Base-by-base conservation (phyloP, 2,888 invertebrate species). In the Ichneumon xanthorius region DNA sequence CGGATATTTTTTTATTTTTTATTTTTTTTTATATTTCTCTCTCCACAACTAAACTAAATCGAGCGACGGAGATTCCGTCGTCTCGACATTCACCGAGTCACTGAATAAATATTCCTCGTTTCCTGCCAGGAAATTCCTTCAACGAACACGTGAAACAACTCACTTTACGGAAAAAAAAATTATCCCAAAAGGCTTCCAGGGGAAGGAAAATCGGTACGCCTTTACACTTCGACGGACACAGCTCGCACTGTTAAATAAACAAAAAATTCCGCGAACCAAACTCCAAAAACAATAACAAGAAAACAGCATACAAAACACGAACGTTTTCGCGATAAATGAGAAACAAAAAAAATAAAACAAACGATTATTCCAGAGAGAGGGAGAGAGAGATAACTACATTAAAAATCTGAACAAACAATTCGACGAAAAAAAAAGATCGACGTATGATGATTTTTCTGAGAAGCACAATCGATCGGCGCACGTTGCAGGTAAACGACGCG, bases 21-120 rank as follows among this genome's bases (percentile, higher is more conserved):
- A 19, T 55, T 9, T 40, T 9, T 45, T 45, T 45, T 45, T 4
- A 4, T 16, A 48, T 48, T 48, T 48, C 16, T 48, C 11, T 40
- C 45, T 48, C 14, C 16, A 5, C 4, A 53, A 73, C 14, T 65
- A 45, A 70, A 40, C 73, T 55, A 68, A 68, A 78, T 33, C 61
- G 70, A 70, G 58, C 48, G 61, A 75, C 63, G 71, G 26, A 61
- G 55, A 40, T 67, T 81, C 50, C 78, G 71, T 78, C 78, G 75
- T 45, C 40, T 80, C 75, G 73, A 80, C 68, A 76, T 80, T 80
- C 72, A 80, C 65, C 78, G 83, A 77, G 48, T 82, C 80, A 81
- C 87, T 82, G 77, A 83, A 79, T 67, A 87, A 87, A 85, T 84
- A 85, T 81, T 82, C 63, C 45, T 71, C 80, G 72, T 81, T 71